Base-by-base conservation (phyloP, 2,888 invertebrate species). In the Schrankia costaestrigalis region DNA sequence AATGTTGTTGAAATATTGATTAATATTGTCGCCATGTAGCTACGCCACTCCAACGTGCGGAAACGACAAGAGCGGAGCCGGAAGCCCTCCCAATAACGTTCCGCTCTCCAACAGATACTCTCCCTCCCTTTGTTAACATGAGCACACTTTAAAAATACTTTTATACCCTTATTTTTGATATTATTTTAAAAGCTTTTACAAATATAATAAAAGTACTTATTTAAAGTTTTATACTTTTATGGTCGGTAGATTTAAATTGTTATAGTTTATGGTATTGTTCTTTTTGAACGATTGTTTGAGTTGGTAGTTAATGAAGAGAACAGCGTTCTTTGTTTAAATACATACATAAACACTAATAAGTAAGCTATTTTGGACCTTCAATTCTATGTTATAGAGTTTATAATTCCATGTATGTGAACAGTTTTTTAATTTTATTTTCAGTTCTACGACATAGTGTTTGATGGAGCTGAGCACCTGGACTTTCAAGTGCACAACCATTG, bases 1-100 rank as follows among this genome's bases (percentile, higher is more conserved):
- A 74, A 75, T 88, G 72, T 88, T 88, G 84, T 89, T 89, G 87
- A 89, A 88, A 89, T 81, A 89, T 88, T 88, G 88, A 88, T 88
- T 88, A 87, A 89, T 88, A 86, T 89, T 89, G 87, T 86, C 79
- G 84, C 84, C 86, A 79, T 81, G 58, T 78, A 79, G 77, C 76
- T 76, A 77, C 73, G 72, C 66, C 76, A 58, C 85, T 84, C 64
- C 63, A 71, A 61, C 63, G 67, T 71, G 72, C 72, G 72, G 71
- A 68, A 69, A 62, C 64, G 59, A 37, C 39, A 26, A 24, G 49
- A 69, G 63, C 63, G 55, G 69, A 67, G 60, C 70, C 67, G 74
- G 74, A 72, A 70, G 70, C 72, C 63, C 75, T 66, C 64, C 64
- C 62, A 69, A 63, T 68, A 67, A 67, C 66, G 71, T 76, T 73